A percentile compares a stretch with the other conserved stretches of the same genome.
Conservation (phyloP, 2,797 vertebrate species). For the Falco biarmicus region DNA sequence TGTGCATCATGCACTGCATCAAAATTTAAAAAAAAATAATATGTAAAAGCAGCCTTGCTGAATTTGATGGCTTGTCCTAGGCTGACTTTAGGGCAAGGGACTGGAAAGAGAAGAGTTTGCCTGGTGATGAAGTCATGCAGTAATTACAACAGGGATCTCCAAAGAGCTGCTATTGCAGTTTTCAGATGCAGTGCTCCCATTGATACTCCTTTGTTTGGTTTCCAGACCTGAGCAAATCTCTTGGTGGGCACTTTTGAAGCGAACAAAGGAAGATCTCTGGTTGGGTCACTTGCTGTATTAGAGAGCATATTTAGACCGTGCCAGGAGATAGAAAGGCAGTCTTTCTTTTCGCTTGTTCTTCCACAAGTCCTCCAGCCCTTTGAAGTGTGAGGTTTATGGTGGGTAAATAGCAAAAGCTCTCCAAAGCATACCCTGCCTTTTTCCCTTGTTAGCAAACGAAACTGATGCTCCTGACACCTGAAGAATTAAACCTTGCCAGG, state of each 20-base stretch:
- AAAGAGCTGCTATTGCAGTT: neutral
- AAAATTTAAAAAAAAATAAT: too few relatives aligned
- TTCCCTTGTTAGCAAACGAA: neutral
- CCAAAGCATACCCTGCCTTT: neutral
- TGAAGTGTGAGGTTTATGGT: neutral
- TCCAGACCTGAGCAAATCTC: neutral
- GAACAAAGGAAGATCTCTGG: neutral
- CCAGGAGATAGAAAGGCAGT: neutral
- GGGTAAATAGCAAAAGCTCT: neutral
- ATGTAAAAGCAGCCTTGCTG: neutral
- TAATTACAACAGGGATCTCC: neutral
- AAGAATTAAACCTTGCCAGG: neutral
- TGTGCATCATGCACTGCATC: neutral
- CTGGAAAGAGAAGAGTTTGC: neutral
- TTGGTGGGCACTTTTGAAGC: neutral
- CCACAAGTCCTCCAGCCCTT: neutral
- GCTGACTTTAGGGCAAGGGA: neutral
- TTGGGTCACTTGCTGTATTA: neutral
- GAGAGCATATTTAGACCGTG: neutral
- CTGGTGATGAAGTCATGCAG: neutral
- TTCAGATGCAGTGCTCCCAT: neutral
- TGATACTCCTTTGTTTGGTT: neutral
- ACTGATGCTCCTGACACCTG: neutral
- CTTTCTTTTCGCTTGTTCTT: neutral
- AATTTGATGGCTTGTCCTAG: neutral